These are phyloP conservation scores for Malurus cyaneus DNA, from an alignment of 2,113 vertebrate genomes.

Conservation along the genomic window DNA sequence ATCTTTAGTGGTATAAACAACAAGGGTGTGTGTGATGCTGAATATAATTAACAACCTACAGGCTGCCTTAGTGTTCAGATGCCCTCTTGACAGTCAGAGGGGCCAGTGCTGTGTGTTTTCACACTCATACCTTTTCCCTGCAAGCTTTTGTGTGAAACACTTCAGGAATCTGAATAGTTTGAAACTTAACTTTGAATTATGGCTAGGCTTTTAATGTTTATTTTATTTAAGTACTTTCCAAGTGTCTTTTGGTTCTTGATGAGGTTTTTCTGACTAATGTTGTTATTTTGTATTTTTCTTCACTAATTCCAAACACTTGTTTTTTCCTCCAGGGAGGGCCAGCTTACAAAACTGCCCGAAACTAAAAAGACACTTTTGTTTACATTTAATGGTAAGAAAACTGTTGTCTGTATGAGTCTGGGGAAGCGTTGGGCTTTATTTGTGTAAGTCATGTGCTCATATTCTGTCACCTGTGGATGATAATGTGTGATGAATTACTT, in stretches of 20 bases:
- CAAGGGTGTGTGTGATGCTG: not conserved
- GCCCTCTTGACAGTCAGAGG: not conserved
- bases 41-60: not conserved
- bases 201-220: not conserved
- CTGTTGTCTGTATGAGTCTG: not conserved
- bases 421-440: not conserved
- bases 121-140: not conserved
- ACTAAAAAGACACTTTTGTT: conserved; percentile 98
- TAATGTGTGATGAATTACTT: not conserved
- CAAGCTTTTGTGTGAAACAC: not conserved
- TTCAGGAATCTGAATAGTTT: not conserved
- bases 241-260: not conserved
- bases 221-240: not conserved
- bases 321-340: conserved; percentile 87
- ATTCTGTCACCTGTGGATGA: not conserved
- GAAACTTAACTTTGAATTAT: not conserved
- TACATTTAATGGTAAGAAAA: conserved; percentile 95
- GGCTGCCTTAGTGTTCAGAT: not conserved
- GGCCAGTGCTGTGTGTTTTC: not conserved
- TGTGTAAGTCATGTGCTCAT: not conserved
- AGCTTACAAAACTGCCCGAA: conserved; percentile 97
- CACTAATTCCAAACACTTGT: not conserved
- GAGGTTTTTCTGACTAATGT: not conserved
- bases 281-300: not conserved
- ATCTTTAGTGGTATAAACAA: not conserved